Base-by-base conservation (phyloP, 2,888 invertebrate genomes). In the Pemphredon lugubris region DNA sequence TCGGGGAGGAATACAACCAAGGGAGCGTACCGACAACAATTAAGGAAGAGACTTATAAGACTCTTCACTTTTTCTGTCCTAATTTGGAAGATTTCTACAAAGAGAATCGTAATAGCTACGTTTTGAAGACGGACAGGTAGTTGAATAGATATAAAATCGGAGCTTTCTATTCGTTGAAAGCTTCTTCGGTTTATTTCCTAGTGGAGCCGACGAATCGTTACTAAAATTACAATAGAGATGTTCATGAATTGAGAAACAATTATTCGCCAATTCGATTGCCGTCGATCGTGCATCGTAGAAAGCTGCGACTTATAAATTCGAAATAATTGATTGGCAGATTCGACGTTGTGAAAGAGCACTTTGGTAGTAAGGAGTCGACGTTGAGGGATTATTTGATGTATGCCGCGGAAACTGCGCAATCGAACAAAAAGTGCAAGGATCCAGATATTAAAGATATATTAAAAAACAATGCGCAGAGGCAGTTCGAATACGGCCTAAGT, bases 401-500 rank as follows among this genome's bases (percentile, higher is more conserved):
- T 14, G 88, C 87, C 1, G 86, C 87, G 2, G 84, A 86, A 53
- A 67, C 78, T 18, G n/a, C 2, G 51, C 86, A n/a, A 21, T 61
- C 68, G 2, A 78, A 86, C 20, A 65, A n/a, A n/a, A n/a, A 83
- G 34, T 77, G 86, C n/a, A 79, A 85, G 55, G 80, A 86, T 60
- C 60, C 71, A 20, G 84, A 85, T 21, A 61, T 85, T 32, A 68
- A 73, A 47, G 79, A 81, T 44, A 78, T 87, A 26, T 60, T 88
- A 39, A 86, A 84, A 60, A 88, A 87, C 47, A 84, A 86, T 2
- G 74, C 84, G 9, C 86, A 88, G 58, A 84, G 86, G 21, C 88
- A 89, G 55, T 67, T 89, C 18, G 88, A 89, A 20, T 79, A 85
- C 40, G 87, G 85, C 71, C 82, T 88, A 79, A 83, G 88, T 88